A percentile compares a stretch with the other conserved stretches of the same genome.
Conservation (phyloP, 2,888 invertebrate genomes). For the Blomia tropicalis region DNA sequence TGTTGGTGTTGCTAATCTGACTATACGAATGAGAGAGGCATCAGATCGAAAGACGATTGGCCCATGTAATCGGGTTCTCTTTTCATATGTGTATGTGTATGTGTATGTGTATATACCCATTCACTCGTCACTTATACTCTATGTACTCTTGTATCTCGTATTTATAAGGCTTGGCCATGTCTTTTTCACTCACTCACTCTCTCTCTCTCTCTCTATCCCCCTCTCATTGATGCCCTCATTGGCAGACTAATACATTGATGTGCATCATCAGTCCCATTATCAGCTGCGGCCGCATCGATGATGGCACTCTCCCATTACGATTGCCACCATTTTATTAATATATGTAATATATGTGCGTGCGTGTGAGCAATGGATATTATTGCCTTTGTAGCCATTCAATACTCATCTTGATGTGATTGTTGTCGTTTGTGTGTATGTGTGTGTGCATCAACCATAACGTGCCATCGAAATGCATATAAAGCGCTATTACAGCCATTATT, state of each 20-base stretch:
- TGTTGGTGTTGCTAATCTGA: not conserved
- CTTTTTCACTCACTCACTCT: too few relatives aligned
- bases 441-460: not conserved
- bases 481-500: slow-evolving; percentile 13
- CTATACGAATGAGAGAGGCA: not conserved
- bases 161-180: too few relatives aligned
- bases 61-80: not conserved
- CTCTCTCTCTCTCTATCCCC: too few relatives aligned
- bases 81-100: slow-evolving; percentile 6
- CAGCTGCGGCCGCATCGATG: not conserved
- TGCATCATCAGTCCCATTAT: slow-evolving; percentile 13
- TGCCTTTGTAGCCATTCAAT: not conserved
- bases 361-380: not conserved
- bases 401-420: not conserved
- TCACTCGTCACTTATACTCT: too few relatives aligned
- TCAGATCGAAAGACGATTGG: not conserved
- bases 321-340: not conserved
- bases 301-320: not conserved
- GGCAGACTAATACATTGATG: slow-evolving; percentile 5
- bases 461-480: slow-evolving; percentile 5
- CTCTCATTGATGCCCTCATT: too few relatives aligned
- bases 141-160: too few relatives aligned
- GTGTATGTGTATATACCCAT: too few relatives aligned
- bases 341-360: not conserved
- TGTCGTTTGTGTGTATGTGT: too few relatives aligned